A percentile compares a stretch with the other conserved stretches of the same genome.
Evolutionary conservation across 2,113 vertebrate genomes (phyloP).

Genomic region (Clarias batrachus): DNA sequence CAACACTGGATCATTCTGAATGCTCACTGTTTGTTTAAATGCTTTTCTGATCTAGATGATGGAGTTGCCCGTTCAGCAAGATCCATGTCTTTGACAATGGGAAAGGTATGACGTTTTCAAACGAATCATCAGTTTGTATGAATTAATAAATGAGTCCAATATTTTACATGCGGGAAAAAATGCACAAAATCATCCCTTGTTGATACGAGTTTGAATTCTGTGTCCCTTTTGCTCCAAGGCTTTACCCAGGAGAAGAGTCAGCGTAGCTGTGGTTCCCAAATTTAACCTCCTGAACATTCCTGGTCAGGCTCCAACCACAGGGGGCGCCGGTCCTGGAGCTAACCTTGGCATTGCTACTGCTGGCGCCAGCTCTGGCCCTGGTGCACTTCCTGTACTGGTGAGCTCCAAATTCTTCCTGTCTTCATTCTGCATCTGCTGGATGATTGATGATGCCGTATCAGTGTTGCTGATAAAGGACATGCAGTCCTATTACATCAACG

Average conservation of each 20-base stretch:
- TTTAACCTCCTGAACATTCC: conserved; percentile 93
- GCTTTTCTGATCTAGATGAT: conserved; percentile 79
- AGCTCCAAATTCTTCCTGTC: conserved; percentile 46
- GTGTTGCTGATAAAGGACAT: not conserved
- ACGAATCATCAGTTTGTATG: not conserved
- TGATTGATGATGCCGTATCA: conserved; percentile 30
- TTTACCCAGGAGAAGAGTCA: conserved; percentile 92
- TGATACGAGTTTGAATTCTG: not conserved
- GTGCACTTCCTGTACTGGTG: conserved; percentile 82
- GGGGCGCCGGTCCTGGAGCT: conserved; percentile 45
- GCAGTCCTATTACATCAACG: not conserved
- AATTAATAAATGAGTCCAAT: not conserved
- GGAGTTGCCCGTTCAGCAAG: conserved; percentile 86
- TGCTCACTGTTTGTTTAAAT: conserved; percentile 13
- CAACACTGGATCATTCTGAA: not conserved
- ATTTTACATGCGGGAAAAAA: not conserved
- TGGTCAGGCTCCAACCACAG: conserved; percentile 76
- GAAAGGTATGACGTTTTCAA: conserved; percentile 80
- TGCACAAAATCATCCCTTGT: not conserved
- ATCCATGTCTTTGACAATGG: conserved; percentile 91
- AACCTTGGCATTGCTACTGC: not conserved
- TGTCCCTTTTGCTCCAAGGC: conserved; percentile 72
- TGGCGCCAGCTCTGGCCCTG: conserved; percentile 59
- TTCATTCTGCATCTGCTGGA: not conserved
- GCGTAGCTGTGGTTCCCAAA: conserved; percentile 95